Evolutionary conservation across 1,140 invertebrate genomes (phyloP).

Genomic region (Belonocnema kinseyi): DNA sequence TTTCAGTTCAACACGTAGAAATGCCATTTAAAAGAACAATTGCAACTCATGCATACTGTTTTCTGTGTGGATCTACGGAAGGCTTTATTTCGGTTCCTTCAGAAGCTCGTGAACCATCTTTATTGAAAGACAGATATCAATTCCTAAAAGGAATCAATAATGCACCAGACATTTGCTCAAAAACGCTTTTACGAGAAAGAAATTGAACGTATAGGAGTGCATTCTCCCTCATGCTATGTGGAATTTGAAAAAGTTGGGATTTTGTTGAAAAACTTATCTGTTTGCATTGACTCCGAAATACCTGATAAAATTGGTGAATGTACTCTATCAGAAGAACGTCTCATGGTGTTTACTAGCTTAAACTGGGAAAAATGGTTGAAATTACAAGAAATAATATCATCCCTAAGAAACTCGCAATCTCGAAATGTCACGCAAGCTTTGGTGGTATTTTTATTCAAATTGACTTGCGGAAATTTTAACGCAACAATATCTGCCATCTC

Average conservation of each 20-base stretch:
- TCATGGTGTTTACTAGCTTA: constrained; percentile 39
- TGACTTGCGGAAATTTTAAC: constrained; percentile 39
- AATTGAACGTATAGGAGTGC: constrained; percentile 25
- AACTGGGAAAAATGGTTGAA: constrained; percentile 38
- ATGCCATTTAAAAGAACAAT: too few relatives aligned
- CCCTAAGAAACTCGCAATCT: constrained; percentile 36
- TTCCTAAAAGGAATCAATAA: constrained; percentile 49
- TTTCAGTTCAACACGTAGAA: too few relatives aligned
- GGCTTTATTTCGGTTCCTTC: constrained; percentile 37
- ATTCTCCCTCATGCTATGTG: constrained; percentile 33
- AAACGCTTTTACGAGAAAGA: constrained; percentile 48
- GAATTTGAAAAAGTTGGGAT: constrained; percentile 32
- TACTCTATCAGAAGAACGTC: constrained; percentile 36
- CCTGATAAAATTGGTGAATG: constrained; percentile 39
- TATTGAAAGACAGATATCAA: constrained; percentile 36
- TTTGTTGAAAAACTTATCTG: constrained; percentile 34
- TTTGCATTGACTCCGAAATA: constrained; percentile 18
- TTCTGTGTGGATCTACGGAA: too few relatives aligned
- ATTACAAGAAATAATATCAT: constrained; percentile 33
- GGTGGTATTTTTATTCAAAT: constrained; percentile 47
- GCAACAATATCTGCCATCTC: constrained; percentile 35
- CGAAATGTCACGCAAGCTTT: constrained; percentile 42
- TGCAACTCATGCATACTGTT: too few relatives aligned
- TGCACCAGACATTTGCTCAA: constrained; percentile 46
- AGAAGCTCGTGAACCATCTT: constrained; percentile 41